A percentile compares a stretch with the other conserved stretches of the same genome.
Evolutionary conservation across 2,888 invertebrate species (phyloP).

Genomic region (Chloroclystis v-ata): DNA sequence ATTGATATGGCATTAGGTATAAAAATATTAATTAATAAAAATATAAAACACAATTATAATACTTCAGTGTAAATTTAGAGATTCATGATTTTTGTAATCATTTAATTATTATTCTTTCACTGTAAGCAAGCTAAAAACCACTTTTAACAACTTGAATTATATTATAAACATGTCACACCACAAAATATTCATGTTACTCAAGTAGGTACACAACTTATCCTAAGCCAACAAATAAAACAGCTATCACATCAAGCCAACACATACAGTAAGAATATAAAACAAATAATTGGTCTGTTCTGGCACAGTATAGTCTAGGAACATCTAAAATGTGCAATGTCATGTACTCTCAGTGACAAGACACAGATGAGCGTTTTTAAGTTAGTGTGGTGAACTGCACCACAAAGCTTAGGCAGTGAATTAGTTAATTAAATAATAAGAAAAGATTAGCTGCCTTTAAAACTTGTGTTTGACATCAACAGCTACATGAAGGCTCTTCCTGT

Average conservation of each 20-base stretch:
- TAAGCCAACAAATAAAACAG: neutral
- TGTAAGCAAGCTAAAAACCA: neutral
- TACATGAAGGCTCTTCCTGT: constrained; percentile 69
- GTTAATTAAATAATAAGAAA: too few species aligned
- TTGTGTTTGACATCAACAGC: constrained; percentile 48
- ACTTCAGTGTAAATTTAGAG: too few species aligned
- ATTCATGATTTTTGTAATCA: neutral
- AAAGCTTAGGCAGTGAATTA: too few species aligned
- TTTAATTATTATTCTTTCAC: too few species aligned
- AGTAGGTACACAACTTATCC: neutral
- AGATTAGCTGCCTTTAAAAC: neutral
- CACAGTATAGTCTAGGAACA: constrained; percentile 1
- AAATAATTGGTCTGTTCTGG: neutral
- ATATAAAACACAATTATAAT: too few species aligned
- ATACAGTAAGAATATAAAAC: too few species aligned
- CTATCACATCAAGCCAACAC: neutral
- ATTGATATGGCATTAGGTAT: too few species aligned
- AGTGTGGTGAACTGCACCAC: too few species aligned
- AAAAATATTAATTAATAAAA: too few species aligned
- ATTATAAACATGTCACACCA: neutral
- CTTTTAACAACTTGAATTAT: neutral
- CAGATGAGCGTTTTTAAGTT: too few species aligned
- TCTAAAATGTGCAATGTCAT: neutral
- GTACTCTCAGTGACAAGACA: too few species aligned
- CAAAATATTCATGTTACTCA: neutral